Base-by-base conservation (phyloP, 2,113 vertebrate genomes). In the Ploceus nigricollis region DNA sequence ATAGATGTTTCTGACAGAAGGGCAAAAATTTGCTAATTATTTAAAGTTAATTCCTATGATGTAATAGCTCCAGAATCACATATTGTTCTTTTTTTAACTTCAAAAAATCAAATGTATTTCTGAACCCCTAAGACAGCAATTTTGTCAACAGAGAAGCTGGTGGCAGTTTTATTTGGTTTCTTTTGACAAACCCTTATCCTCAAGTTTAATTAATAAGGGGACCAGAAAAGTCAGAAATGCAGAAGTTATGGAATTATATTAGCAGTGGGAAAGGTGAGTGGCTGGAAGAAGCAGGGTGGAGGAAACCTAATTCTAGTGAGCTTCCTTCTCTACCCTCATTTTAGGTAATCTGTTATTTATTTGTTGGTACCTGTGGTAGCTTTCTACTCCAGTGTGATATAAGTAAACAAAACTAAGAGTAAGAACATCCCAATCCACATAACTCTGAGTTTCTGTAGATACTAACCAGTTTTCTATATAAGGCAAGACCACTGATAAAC, bases 361-460 rank as follows among this genome's bases (percentile, higher is more conserved):
- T 96, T 87, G 22, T 28, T 61, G 20, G 23, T 66, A 61, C 7
- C 24, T 54, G 3, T 4, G 2, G 23, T 51, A 89, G 40, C 68
- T 88, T 76, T 90, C 57, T 51, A 9, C 24, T 85, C 13, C 60
- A n/a, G 42, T 33, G 72, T 86, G 8, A 40, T 47, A 7, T 68
- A 35, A 30, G n/a, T 60, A 56, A 60, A 54, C 25, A 65, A 75
- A 65, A 35, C 4, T 15, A 54, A 23, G 8, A 66, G 11, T 25
- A 45, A 30, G 54, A 45, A 2, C 15, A 53, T 13, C 2, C 21
- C 10, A 24, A 6, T 56, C 1, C 7, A 3, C 50, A 1, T 1
- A 82, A 35, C 40, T 82, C 33, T 25, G 15, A 44, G 28, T 54
- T 92, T 89, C 40, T 63, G 12, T 73, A 56, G 30, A 8, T 72